Evolutionary conservation across 2,888 invertebrate species (phyloP).

Genomic region (Mesochorus sp.): DNA sequence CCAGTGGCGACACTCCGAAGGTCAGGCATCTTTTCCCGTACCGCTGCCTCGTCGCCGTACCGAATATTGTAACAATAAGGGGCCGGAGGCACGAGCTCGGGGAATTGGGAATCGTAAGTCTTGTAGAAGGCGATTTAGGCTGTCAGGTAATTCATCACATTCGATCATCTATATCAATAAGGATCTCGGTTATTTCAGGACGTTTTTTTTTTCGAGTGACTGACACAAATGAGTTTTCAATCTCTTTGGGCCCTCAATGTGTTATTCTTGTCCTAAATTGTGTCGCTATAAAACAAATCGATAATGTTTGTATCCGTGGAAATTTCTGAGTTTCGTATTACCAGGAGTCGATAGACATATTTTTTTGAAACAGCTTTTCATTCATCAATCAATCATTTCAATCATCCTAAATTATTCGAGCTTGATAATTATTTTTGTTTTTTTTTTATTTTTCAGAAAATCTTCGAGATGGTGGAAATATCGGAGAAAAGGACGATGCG

Average conservation of each 20-base stretch:
- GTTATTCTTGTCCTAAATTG: no score
- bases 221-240: no score
- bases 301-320: no score
- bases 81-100: slow-evolving; percentile 69
- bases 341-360: no score
- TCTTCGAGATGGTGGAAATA: slow-evolving; percentile 58
- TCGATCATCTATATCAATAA: slow-evolving; percentile 64
- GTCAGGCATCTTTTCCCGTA: slow-evolving; percentile 68
- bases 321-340: no score
- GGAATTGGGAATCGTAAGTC: slow-evolving; percentile 79
- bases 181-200: no score
- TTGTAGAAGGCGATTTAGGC: slow-evolving; percentile 79
- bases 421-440: background rate
- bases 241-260: no score
- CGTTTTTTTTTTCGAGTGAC: no score
- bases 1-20: slow-evolving; percentile 72
- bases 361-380: no score
- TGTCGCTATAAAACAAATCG: no score
- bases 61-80: no score
- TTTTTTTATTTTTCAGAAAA: slow-evolving; percentile 62
- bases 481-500: slow-evolving; percentile 56
- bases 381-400: slow-evolving; percentile 15
- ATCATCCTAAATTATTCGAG: background rate
- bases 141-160: slow-evolving; percentile 79
- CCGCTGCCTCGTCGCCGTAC: slow-evolving; percentile 75